Conservation (phyloP, 37 sponge, comb jelly and placozoan species). For the Aphrocallistes beatrix region DNA sequence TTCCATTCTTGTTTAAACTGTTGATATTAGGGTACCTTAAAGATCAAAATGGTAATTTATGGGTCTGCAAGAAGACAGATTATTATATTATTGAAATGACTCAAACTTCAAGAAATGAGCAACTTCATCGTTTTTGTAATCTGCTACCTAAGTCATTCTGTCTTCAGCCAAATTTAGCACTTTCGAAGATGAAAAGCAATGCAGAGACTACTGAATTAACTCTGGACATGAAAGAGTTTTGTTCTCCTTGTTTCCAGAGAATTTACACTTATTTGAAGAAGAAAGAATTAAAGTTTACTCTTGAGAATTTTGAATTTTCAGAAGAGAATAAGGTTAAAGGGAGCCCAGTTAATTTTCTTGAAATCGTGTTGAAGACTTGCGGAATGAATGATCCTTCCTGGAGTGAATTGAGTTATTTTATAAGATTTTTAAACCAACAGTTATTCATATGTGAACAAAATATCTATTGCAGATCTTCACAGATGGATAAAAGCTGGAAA, state of each 20-base stretch:
- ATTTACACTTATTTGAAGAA: neutral
- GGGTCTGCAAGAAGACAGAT: neutral
- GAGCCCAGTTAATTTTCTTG: neutral
- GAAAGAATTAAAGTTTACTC: neutral
- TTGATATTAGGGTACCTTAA: neutral
- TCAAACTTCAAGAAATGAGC: neutral
- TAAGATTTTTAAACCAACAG: conserved; percentile 58
- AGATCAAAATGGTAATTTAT: neutral
- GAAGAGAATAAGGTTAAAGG: neutral
- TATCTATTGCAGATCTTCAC: conserved; percentile 28
- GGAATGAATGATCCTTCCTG: conserved; percentile 66
- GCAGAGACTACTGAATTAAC: neutral
- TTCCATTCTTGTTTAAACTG: neutral
- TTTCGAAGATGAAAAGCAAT: neutral
- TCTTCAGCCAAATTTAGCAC: neutral
- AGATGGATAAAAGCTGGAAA: neutral
- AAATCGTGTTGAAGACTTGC: neutral
- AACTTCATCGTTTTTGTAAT: neutral
- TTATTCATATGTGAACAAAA: conserved; percentile 50
- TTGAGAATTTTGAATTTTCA: neutral
- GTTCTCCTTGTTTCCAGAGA: neutral
- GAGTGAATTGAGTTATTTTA: conserved; percentile 73
- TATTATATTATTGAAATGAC: neutral
- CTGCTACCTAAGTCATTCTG: neutral
- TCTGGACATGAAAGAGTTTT: neutral